A percentile compares a stretch with the other conserved stretches of the same genome.
Evolutionary conservation across 2,888 invertebrate genomes (phyloP).

Genomic region (Erynnis tages): DNA sequence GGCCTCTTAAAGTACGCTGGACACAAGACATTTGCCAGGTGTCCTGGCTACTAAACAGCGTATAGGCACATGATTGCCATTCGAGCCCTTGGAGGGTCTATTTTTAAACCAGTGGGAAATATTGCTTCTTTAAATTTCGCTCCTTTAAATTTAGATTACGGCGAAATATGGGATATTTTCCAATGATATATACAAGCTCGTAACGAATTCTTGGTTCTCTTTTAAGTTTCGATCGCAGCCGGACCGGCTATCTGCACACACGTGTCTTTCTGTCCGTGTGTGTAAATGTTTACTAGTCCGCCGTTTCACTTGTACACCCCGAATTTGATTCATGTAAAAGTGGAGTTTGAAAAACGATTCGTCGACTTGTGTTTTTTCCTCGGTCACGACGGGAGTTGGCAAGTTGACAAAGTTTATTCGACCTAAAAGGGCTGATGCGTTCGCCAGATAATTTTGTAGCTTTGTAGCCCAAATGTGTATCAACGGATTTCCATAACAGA

Average conservation of each 20-base stretch:
- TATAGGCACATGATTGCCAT: too few relatives aligned
- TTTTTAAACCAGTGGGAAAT: too few relatives aligned
- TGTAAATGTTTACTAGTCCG: constrained; percentile 28
- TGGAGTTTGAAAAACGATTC: constrained; percentile 41
- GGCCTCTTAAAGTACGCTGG: too few relatives aligned
- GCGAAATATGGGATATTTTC: too few relatives aligned
- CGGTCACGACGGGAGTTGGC: constrained; percentile 37
- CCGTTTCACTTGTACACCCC: constrained; percentile 38
- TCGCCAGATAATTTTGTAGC: constrained; percentile 15
- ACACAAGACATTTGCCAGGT: too few relatives aligned
- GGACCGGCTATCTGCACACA: constrained; percentile 3
- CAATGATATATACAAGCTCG: too few relatives aligned
- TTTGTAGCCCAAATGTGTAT: constrained; percentile 8
- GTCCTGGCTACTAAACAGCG: too few relatives aligned
- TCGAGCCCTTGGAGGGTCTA: too few relatives aligned
- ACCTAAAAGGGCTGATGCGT: constrained; percentile 23
- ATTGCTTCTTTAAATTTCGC: too few relatives aligned
- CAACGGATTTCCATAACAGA: background rate
- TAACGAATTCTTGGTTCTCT: background rate
- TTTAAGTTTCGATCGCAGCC: constrained; percentile 9
- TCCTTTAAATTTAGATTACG: too few relatives aligned
- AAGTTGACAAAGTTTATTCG: constrained; percentile 28
- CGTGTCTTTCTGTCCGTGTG: constrained; percentile 6
- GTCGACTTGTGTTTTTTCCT: constrained; percentile 37
- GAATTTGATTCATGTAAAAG: constrained; percentile 41